Evolutionary conservation across 2,113 vertebrate genomes (phyloP).

Genomic region (Oncorhynchus masou): DNA sequence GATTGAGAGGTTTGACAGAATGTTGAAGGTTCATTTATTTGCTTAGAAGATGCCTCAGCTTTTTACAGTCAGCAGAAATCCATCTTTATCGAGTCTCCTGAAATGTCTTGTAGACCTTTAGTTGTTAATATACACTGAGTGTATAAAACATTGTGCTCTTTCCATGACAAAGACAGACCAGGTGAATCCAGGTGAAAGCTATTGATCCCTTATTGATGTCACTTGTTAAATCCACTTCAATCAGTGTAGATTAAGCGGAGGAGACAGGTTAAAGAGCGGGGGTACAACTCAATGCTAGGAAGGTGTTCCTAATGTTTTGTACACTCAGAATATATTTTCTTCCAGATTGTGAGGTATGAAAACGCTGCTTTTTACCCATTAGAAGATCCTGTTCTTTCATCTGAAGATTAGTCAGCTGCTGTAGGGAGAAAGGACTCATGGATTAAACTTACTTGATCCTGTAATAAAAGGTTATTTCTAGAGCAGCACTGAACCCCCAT

Average conservation of each 20-base stretch:
- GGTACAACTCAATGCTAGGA: no score
- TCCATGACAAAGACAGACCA: no score
- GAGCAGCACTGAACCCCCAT: background rate
- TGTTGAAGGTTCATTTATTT: background rate
- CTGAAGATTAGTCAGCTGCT: conserved; percentile 8
- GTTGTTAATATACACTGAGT: no score
- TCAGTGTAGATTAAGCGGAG: no score
- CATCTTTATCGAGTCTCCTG: background rate
- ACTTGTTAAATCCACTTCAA: no score
- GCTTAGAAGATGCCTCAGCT: background rate
- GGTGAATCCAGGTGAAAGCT: no score
- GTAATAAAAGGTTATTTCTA: conserved; percentile 20
- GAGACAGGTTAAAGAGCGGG: no score
- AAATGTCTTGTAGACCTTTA: background rate
- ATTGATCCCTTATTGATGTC: no score
- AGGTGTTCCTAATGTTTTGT: no score
- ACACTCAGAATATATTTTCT: background rate
- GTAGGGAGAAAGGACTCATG: background rate
- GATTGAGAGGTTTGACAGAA: background rate
- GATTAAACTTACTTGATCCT: conserved; percentile 9
- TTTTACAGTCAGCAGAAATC: background rate
- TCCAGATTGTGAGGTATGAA: background rate
- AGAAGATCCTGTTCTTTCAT: conserved; percentile 13
- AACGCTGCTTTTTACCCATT: background rate
- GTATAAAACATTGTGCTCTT: no score